Conservation (phyloP, 2,797 vertebrate species). For the Tragelaphus oryx region DNA sequence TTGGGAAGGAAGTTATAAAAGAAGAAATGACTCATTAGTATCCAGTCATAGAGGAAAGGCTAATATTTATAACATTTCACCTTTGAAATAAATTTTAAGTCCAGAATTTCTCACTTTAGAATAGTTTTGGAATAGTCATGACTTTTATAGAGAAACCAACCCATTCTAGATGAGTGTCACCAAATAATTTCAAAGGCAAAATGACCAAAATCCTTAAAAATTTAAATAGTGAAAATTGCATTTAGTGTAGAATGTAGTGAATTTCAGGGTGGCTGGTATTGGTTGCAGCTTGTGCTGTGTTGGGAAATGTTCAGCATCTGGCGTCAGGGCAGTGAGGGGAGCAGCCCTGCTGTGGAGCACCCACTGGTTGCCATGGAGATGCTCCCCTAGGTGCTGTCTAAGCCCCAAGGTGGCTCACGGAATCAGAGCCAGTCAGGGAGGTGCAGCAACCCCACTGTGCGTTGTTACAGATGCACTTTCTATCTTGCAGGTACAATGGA, state of each 20-base stretch:
- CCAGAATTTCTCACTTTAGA: not conserved
- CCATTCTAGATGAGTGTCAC: not conserved
- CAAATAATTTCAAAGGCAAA: not conserved
- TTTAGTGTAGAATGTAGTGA: not conserved
- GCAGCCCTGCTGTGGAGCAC: not conserved
- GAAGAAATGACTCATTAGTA: not conserved
- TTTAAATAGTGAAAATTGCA: not conserved
- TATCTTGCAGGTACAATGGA: not conserved
- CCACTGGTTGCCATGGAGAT: not conserved
- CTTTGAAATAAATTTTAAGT: not conserved
- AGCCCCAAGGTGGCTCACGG: not conserved
- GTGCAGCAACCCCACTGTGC: rapidly evolving
- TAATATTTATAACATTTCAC: not conserved
- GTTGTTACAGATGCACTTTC: no score
- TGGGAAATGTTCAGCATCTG: not conserved
- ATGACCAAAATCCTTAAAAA: not conserved
- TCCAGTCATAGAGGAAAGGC: not conserved
- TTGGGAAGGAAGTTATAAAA: not conserved
- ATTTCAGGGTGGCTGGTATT: no score
- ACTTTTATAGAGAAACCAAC: not conserved
- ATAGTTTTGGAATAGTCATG: not conserved
- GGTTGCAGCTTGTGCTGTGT: not conserved
- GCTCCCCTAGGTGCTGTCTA: not conserved
- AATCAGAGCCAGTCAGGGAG: not conserved
- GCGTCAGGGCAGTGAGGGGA: not conserved